These are phyloP conservation scores for Lagodon rhomboides DNA, from an alignment of 2,797 vertebrate species.

Conservation along the genomic window DNA sequence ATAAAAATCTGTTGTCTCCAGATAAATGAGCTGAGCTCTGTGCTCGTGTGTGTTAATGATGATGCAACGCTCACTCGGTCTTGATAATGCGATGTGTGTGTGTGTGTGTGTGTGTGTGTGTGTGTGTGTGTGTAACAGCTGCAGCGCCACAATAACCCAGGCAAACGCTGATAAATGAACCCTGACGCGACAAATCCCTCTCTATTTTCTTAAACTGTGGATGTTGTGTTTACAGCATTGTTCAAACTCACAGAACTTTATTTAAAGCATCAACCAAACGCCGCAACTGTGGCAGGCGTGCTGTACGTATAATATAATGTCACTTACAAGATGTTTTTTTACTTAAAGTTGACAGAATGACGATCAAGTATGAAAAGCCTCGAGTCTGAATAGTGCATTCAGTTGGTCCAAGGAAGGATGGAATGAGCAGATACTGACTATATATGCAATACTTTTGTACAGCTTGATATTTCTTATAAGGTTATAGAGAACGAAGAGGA, in stretches of 20 bases:
- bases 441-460: not conserved
- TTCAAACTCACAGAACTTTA: constrained; percentile 15
- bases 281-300: not conserved
- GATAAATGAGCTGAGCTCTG: constrained; percentile 28
- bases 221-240: constrained; percentile 21
- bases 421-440: not conserved
- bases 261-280: constrained; percentile 4
- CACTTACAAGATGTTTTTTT: not conserved
- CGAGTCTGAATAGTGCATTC: not conserved
- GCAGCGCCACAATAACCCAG: constrained; percentile 32
- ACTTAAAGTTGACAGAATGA: constrained; percentile 1
- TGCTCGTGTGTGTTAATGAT: constrained; percentile 38
- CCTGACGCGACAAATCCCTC: constrained; percentile 17
- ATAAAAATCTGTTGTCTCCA: constrained; percentile 28
- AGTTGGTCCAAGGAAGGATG: not conserved
- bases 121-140: constrained; percentile 28
- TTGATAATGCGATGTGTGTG: constrained; percentile 29
- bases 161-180: constrained; percentile 42
- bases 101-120: constrained; percentile 6
- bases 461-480: not conserved
- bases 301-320: not conserved
- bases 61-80: constrained; percentile 17
- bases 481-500: not conserved
- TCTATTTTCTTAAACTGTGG: constrained; percentile 31
- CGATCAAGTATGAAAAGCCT: not conserved